Conservation (phyloP, 2,797 vertebrate genomes). For the Crocodylus rhombifer region DNA sequence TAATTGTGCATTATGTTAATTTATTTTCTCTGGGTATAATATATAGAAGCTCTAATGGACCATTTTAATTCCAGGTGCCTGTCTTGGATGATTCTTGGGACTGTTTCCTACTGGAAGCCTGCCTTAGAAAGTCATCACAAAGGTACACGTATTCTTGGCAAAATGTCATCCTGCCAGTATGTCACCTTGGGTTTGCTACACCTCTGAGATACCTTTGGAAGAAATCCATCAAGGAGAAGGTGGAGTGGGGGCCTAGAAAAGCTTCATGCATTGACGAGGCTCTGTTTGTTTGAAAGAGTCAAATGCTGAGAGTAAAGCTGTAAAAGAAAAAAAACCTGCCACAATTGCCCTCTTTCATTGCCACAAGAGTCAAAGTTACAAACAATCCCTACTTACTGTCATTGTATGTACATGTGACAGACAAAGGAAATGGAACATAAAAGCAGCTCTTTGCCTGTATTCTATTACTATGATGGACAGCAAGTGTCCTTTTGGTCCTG, state of each 20-base stretch:
- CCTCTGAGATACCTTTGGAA: not conserved
- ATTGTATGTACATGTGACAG: not conserved
- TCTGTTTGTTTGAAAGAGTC: not conserved
- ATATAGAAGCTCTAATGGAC: not conserved
- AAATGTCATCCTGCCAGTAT: not conserved
- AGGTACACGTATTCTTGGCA: not conserved
- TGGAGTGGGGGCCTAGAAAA: not conserved
- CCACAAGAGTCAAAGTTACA: not conserved
- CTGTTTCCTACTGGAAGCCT: not conserved
- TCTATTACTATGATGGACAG: not conserved
- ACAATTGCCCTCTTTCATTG: not conserved
- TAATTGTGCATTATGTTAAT: not conserved
- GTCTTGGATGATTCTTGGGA: not conserved
- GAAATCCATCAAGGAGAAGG: not conserved
- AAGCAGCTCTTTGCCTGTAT: conserved; percentile 2
- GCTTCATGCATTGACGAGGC: not conserved
- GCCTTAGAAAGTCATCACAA: not conserved
- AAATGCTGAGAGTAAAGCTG: not conserved
- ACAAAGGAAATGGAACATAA: not conserved
- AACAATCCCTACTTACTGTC: not conserved
- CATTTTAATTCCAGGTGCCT: not conserved
- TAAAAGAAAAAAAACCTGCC: not conserved
- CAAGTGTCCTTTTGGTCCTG: not conserved
- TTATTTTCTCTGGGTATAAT: not conserved
- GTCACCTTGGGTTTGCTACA: conserved; percentile 18